Conservation (phyloP, 2,888 invertebrate genomes). For the Aproaerema taeniolella region DNA sequence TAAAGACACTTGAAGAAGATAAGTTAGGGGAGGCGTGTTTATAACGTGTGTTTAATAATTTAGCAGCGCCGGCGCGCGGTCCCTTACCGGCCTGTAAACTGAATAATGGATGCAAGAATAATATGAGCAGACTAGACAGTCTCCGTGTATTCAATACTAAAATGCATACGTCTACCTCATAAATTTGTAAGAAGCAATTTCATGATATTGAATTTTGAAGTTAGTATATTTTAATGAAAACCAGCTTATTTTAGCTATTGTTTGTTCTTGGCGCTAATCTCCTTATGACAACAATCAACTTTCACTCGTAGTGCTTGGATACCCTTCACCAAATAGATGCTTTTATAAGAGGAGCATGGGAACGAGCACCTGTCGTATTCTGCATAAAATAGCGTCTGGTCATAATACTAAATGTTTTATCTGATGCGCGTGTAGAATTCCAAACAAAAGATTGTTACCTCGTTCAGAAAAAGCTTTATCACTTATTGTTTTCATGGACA, state of each 20-base stretch:
- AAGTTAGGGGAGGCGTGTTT: conserved; percentile 59
- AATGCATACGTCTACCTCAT: conserved; percentile 18
- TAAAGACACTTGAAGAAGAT: conserved; percentile 46
- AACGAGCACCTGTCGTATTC: conserved; percentile 51
- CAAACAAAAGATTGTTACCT: conserved; percentile 20
- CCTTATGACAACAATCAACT: conserved; percentile 44
- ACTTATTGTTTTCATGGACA: conserved; percentile 19
- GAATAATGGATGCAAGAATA: conserved; percentile 73
- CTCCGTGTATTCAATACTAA: conserved; percentile 49
- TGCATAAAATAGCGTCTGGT: conserved; percentile 29
- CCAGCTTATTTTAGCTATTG: neutral
- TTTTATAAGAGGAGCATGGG: conserved; percentile 49
- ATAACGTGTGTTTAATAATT: conserved; percentile 74
- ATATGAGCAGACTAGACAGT: conserved; percentile 50
- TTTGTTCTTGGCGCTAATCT: conserved; percentile 18
- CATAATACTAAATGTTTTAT: neutral
- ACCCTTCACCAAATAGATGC: conserved; percentile 39
- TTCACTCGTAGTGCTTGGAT: conserved; percentile 41
- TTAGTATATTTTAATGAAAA: neutral
- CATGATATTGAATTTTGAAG: conserved; percentile 9
- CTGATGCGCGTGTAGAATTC: conserved; percentile 4
- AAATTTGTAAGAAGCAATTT: conserved; percentile 7
- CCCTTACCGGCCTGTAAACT: conserved; percentile 52
- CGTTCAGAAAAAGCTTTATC: conserved; percentile 20
- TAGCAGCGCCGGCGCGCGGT: conserved; percentile 50